Evolutionary conservation across 2,888 invertebrate species (phyloP).

Genomic region (Brachypalpus laphriformis): DNA sequence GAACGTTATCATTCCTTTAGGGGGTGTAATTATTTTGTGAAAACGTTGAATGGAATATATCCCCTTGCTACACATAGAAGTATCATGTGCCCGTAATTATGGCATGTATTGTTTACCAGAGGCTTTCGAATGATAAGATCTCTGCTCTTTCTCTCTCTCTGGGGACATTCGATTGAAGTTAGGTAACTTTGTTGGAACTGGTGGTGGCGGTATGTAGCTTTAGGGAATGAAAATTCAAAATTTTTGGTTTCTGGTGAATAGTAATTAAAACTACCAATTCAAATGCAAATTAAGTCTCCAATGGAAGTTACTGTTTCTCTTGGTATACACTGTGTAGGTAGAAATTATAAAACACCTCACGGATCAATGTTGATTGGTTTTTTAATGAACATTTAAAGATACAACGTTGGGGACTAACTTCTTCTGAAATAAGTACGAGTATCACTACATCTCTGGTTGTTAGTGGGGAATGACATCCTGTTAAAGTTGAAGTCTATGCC

Average conservation of each 20-base stretch:
- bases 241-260: constrained; percentile 31
- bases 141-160: neutral
- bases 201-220: neutral
- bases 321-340: neutral
- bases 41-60: constrained; percentile 13
- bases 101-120: constrained; percentile 36
- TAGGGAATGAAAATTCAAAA: constrained; percentile 37
- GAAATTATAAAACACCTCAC: constrained; percentile 2
- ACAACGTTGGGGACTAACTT: neutral
- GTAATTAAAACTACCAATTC: constrained; percentile 60
- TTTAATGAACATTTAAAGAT: neutral
- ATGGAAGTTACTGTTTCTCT: neutral
- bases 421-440: no score
- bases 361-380: neutral
- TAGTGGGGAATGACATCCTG: no score
- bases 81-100: constrained; percentile 43
- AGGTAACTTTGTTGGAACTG: constrained; percentile 48
- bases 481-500: no score
- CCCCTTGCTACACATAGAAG: neutral
- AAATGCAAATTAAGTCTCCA: constrained; percentile 53
- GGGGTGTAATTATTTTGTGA: constrained; percentile 57
- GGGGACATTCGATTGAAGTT: constrained; percentile 60
- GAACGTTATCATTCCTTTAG: constrained; percentile 31
- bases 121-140: constrained; percentile 49
- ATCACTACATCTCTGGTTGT: no score